Evolutionary conservation across 2,888 invertebrate genomes (phyloP).

Genomic region (Callinectes sapidus): DNA sequence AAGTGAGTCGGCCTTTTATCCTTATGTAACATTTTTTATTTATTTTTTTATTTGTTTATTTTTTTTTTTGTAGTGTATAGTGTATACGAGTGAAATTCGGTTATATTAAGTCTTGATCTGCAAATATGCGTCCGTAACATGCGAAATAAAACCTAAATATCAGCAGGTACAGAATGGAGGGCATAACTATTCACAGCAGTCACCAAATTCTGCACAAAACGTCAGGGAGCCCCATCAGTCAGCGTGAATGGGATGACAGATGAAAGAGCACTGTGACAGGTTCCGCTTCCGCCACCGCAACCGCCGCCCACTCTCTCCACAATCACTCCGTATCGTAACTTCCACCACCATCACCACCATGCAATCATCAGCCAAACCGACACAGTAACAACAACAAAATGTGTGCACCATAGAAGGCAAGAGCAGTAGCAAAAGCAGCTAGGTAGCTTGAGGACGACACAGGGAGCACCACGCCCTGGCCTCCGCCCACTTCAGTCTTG

Average conservation of each 20-base stretch:
- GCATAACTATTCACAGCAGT: neutral
- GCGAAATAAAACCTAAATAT: neutral
- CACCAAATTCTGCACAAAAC: conserved; percentile 17
- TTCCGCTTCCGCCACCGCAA: neutral
- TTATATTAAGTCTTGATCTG: neutral
- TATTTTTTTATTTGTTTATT: neutral
- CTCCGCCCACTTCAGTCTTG: conserved; percentile 2
- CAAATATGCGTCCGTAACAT: neutral
- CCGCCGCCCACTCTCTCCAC: neutral
- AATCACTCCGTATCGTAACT: neutral
- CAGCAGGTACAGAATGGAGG: neutral
- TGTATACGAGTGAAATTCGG: neutral
- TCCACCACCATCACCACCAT: neutral
- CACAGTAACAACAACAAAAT: neutral
- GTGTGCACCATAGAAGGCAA: conserved; percentile 5
- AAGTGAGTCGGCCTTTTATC: neutral
- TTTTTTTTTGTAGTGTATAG: neutral
- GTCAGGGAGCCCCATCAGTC: conserved; percentile 24
- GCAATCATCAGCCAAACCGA: neutral
- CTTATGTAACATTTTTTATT: neutral
- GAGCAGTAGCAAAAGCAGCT: conserved; percentile 19
- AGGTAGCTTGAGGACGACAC: conserved; percentile 12
- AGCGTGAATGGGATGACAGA: conserved; percentile 9
- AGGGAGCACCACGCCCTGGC: conserved; percentile 23
- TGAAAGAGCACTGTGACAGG: conserved; percentile 21